Percentiles rank a stretch among this genome's conserved stretches.
These are phyloP conservation scores for Lochmaea crataegi DNA, from an alignment of 2,888 invertebrate genomes.

Conservation along the genomic window DNA sequence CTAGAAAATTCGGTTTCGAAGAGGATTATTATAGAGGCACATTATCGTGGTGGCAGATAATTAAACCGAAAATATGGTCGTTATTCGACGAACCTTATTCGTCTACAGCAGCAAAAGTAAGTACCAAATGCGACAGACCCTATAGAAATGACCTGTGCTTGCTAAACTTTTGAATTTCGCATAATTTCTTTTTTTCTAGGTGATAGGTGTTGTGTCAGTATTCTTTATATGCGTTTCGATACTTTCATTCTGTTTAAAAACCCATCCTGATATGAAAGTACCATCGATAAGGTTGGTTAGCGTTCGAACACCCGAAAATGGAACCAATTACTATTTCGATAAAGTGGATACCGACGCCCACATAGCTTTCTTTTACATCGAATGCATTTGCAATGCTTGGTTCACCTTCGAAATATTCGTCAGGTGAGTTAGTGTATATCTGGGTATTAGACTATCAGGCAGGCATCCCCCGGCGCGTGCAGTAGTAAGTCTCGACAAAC, in stretches of 20 bases:
- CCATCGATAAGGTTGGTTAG: constrained; percentile 86
- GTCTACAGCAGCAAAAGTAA: constrained; percentile 95
- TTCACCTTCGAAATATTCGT: constrained; percentile 95
- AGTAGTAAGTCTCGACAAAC: too few species aligned
- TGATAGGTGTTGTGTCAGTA: constrained; percentile 97
- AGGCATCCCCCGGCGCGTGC: too few species aligned
- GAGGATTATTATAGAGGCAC: constrained; percentile 93
- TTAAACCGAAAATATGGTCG: constrained; percentile 98
- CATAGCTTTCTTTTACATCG: constrained; percentile 97
- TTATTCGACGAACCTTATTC: constrained; percentile 99
- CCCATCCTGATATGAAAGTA: constrained; percentile 97
- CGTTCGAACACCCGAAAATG: constrained; percentile 80
- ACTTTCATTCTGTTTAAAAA: constrained; percentile 99
- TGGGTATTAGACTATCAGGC: not conserved
- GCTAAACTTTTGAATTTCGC: not conserved
- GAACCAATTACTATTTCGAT: constrained; percentile 86
- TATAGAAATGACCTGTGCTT: too few species aligned
- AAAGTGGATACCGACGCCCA: constrained; percentile 95
- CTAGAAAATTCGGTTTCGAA: constrained; percentile 96
- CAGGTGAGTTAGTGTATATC: constrained; percentile 41
- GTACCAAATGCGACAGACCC: not conserved
- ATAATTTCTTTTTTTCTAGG: constrained; percentile 73
- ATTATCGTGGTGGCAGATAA: constrained; percentile 95
- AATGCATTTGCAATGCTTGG: constrained; percentile 99
- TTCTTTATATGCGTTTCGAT: constrained; percentile 99